Percentiles rank a stretch among this genome's conserved stretches.
These are phyloP conservation scores for Aurelia sp. DNA, from an alignment of 30 jellyfish, hydroid and myxozoan species.

Conservation along the genomic window DNA sequence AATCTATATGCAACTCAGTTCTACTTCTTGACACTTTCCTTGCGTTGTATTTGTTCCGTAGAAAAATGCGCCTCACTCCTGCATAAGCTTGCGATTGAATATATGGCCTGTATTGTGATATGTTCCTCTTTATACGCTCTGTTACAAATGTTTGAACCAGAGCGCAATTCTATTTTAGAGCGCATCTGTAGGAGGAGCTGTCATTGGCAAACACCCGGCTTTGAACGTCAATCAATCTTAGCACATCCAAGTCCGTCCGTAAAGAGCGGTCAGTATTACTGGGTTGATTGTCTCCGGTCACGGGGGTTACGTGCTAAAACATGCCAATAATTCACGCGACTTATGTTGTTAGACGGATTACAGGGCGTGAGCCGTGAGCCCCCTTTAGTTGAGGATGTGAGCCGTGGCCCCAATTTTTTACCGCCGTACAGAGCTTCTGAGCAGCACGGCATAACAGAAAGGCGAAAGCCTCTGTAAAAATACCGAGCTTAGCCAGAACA, in stretches of 20 bases:
- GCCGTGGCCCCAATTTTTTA: not conserved
- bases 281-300: constrained; percentile 40
- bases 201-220: constrained; percentile 45
- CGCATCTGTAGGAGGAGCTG: constrained; percentile 37
- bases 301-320: constrained; percentile 48
- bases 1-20: no score
- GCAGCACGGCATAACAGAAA: not conserved
- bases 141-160: constrained; percentile 10
- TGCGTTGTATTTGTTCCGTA: no score
- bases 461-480: constrained; percentile 26
- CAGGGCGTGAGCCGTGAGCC: constrained; percentile 20
- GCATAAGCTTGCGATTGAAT: no score
- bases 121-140: constrained; percentile 1
- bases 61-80: no score
- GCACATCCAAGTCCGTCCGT: constrained; percentile 44
- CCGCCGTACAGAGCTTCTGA: no score
- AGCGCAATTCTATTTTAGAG: constrained; percentile 9
- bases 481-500: constrained; percentile 40
- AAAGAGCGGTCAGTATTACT: constrained; percentile 43
- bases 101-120: not conserved
- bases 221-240: constrained; percentile 44
- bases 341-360: not conserved
- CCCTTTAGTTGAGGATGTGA: constrained; percentile 6
- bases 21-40: no score
- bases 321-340: constrained; percentile 1